Conservation (phyloP, 2,113 vertebrate genomes). For the Gymnorhina tibicen region DNA sequence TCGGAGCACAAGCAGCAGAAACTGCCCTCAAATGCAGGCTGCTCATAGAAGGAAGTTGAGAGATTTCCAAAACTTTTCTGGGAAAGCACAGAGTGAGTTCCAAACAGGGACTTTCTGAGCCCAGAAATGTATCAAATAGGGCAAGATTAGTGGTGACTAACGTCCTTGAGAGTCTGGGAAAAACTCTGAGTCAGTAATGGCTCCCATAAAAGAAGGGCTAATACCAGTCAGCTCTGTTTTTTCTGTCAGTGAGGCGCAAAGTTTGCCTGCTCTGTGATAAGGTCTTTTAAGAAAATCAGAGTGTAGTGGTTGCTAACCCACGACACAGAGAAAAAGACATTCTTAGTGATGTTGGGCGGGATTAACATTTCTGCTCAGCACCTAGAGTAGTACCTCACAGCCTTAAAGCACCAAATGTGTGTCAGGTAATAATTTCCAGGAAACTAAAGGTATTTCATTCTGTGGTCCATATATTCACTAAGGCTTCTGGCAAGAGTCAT, state of each 20-base stretch:
- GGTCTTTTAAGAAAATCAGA: not conserved
- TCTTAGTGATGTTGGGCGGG: not conserved
- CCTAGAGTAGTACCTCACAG: not conserved
- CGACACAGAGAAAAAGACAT: not conserved
- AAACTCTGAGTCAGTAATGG: not conserved
- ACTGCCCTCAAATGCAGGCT: not conserved
- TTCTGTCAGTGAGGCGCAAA: not conserved
- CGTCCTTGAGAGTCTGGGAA: not conserved
- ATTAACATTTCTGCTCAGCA: not conserved
- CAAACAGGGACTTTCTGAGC: slow-evolving; percentile 46
- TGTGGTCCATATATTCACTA: not conserved
- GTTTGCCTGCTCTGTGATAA: not conserved
- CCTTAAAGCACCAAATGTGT: not conserved
- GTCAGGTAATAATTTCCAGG: not conserved
- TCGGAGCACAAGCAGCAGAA: not conserved
- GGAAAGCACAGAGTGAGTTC: slow-evolving; percentile 8
- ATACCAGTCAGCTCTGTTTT: not conserved
- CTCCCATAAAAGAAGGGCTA: not conserved
- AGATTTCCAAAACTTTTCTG: slow-evolving; percentile 28
- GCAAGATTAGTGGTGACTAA: slow-evolving; percentile 16
- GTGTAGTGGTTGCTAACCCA: no score
- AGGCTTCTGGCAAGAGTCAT: not conserved
- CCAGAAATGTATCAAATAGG: not conserved
- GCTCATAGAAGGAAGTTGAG: slow-evolving; percentile 8
- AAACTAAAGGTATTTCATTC: not conserved